These are phyloP conservation scores for Xanthia icteritia DNA, from an alignment of 2,888 invertebrate species.

Conservation along the genomic window DNA sequence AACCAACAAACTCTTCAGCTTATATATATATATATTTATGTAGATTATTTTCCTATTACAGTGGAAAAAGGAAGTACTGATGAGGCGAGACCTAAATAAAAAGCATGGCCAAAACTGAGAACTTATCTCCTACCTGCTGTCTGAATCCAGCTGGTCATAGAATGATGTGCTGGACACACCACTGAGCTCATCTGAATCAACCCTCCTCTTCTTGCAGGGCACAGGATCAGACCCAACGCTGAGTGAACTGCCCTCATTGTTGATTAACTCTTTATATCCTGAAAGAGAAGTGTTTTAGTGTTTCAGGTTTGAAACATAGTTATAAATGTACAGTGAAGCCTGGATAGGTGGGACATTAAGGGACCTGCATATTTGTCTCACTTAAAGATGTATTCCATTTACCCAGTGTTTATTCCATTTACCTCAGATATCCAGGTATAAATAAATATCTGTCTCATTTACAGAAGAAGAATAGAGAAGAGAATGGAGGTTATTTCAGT, in stretches of 20 bases:
- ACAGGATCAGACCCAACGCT: constrained; percentile 59
- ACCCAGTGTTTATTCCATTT: too few relatives aligned
- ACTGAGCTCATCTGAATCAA: constrained; percentile 76
- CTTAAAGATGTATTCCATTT: too few relatives aligned
- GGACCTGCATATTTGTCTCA: too few relatives aligned
- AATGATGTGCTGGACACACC: constrained; percentile 69
- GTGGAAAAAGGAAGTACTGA: neutral
- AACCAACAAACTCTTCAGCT: too few relatives aligned
- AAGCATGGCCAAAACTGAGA: neutral
- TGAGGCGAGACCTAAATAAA: neutral
- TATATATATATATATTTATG: too few relatives aligned
- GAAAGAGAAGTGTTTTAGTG: neutral
- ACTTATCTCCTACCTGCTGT: constrained; percentile 71
- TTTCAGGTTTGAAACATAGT: too few relatives aligned
- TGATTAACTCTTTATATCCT: constrained; percentile 82
- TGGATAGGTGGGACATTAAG: too few relatives aligned
- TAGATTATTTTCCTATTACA: neutral
- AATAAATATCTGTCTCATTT: too few relatives aligned
- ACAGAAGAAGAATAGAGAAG: too few relatives aligned
- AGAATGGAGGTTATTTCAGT: too few relatives aligned
- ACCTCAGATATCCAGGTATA: too few relatives aligned
- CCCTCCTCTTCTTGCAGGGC: constrained; percentile 77
- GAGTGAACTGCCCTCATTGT: constrained; percentile 67
- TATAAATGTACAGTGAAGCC: too few relatives aligned
- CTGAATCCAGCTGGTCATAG: constrained; percentile 74